Percentiles rank a stretch among this genome's conserved stretches.
These are phyloP conservation scores for Cynoglossus semilaevis DNA, from an alignment of 2,113 vertebrate genomes.

Conservation along the genomic window DNA sequence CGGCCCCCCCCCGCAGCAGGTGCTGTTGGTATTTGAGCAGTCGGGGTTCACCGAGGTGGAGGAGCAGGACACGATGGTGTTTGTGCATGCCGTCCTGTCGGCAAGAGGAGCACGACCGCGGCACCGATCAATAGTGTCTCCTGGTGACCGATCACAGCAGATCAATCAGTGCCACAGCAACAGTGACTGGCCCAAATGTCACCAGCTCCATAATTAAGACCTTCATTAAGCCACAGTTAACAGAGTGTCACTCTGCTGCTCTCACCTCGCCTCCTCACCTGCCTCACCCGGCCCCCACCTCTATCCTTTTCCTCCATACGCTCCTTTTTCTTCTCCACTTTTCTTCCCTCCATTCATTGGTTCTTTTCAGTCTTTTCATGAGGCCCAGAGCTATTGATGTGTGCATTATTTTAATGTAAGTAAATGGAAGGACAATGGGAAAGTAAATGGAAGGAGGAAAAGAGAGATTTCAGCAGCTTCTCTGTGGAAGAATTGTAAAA, in stretches of 20 bases:
- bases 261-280: conserved; percentile 41
- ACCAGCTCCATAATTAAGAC: conserved; percentile 78
- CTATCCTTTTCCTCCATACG: conserved; percentile 36
- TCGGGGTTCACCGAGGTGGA: not conserved
- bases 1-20: conserved; percentile 33
- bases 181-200: conserved; percentile 73
- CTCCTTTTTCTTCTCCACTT: conserved; percentile 16
- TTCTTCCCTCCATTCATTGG: conserved; percentile 6
- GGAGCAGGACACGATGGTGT: conserved; percentile 7
- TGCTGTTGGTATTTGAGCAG: conserved; percentile 31
- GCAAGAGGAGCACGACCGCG: not conserved
- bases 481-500: conserved; percentile 56
- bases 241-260: conserved; percentile 59
- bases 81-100: conserved; percentile 50
- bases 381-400: conserved; percentile 9
- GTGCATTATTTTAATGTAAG: conserved; percentile 28
- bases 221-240: conserved; percentile 74
- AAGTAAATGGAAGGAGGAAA: conserved; percentile 1
- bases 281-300: conserved; percentile 10
- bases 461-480: conserved; percentile 31
- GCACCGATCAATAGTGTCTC: conserved; percentile 62
- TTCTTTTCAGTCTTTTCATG: conserved; percentile 6
- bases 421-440: conserved; percentile 6
- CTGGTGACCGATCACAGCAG: conserved; percentile 67
- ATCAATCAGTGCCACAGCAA: conserved; percentile 68